Conservation (phyloP, 2,797 vertebrate genomes). For the Neomorphus geoffroyi region DNA sequence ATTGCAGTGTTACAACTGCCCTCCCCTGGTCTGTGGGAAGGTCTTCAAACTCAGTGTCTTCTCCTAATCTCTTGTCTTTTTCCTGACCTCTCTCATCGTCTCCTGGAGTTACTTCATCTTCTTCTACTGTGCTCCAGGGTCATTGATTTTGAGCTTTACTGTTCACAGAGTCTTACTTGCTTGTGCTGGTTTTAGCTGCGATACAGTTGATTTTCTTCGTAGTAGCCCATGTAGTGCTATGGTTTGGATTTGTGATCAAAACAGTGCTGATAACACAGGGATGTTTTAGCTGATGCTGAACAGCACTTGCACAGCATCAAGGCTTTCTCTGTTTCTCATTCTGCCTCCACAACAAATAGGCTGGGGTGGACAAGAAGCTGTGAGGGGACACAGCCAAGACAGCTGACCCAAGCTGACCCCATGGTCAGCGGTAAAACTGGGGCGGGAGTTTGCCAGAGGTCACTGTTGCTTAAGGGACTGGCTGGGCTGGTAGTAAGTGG, state of each 20-base stretch:
- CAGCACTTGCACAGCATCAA: background rate
- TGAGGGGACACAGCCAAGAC: background rate
- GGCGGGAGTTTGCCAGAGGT: background rate
- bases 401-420: background rate
- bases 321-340: background rate
- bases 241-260: background rate
- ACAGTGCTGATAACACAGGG: background rate
- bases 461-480: background rate
- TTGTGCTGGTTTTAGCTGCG: background rate
- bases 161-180: background rate
- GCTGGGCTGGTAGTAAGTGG: fast-evolving
- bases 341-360: background rate
- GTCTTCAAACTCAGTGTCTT: background rate
- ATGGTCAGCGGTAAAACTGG: background rate
- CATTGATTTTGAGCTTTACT: background rate
- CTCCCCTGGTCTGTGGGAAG: background rate
- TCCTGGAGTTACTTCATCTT: background rate
- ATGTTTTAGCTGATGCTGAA: background rate
- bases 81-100: background rate
- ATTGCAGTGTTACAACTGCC: background rate
- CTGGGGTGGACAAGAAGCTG: background rate
- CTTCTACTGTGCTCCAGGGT: background rate
- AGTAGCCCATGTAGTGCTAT: background rate
- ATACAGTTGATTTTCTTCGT: background rate
- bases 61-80: background rate